A percentile compares a stretch with the other conserved stretches of the same genome.
Evolutionary conservation across 2,113 vertebrate species (phyloP).

Genomic region (Salminus brasiliensis): DNA sequence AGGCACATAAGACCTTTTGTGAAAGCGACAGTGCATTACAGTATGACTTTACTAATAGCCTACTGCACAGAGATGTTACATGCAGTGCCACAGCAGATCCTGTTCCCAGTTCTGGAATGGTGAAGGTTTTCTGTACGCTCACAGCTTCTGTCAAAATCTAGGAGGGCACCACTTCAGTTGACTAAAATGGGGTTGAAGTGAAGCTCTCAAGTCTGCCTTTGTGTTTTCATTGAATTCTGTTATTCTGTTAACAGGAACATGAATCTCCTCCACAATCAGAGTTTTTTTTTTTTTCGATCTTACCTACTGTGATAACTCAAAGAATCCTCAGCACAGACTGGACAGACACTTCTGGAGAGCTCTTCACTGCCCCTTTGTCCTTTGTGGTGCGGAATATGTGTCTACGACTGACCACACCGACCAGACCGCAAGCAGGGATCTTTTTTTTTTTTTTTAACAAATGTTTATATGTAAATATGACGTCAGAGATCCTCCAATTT

Average conservation of each 20-base stretch:
- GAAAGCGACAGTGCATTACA: neutral
- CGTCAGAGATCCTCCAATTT: slow-evolving; percentile 34
- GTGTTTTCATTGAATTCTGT: neutral
- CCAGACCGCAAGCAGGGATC: slow-evolving; percentile 9
- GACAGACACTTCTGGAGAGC: slow-evolving; percentile 17
- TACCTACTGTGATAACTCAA: slow-evolving; percentile 21
- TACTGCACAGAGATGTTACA: neutral
- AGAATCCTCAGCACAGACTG: slow-evolving; percentile 1
- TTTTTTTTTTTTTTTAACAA: neutral
- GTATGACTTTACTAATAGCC: neutral
- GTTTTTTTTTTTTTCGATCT: neutral
- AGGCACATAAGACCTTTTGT: neutral
- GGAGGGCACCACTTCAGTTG: neutral
- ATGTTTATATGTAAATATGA: slow-evolving; percentile 47
- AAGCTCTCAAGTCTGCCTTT: neutral
- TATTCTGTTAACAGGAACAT: neutral
- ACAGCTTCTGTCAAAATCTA: neutral
- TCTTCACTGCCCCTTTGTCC: slow-evolving; percentile 13
- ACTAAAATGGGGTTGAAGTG: neutral
- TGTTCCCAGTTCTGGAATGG: neutral
- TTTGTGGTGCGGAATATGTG: neutral
- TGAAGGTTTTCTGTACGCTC: neutral
- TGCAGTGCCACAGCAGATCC: neutral
- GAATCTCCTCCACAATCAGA: neutral
- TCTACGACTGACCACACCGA: neutral